Conservation (phyloP, 2,113 vertebrate genomes). For the Psittacus erithacus region DNA sequence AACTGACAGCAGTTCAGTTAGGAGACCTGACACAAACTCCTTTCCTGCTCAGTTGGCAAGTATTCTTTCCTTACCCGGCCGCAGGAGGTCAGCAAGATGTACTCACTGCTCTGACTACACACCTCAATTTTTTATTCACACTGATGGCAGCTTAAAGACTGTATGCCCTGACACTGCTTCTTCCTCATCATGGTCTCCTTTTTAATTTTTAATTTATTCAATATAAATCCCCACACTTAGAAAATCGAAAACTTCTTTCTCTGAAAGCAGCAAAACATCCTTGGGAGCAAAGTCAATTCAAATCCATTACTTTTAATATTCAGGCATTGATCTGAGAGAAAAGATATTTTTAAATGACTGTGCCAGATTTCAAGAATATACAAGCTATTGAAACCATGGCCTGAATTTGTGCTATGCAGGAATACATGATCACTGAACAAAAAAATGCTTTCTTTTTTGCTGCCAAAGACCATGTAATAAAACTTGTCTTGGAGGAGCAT, state of each 20-base stretch:
- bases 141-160: not conserved
- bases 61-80: not conserved
- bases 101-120: not conserved
- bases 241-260: not conserved
- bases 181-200: not conserved
- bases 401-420: not conserved
- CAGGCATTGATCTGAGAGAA: not conserved
- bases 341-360: not conserved
- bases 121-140: not conserved
- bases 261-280: not conserved
- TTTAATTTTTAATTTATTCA: not conserved
- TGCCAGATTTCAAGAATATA: not conserved
- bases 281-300: not conserved
- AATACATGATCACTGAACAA: not conserved
- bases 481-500: not conserved
- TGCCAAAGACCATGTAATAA: constrained; percentile 1
- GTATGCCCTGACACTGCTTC: not conserved
- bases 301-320: not conserved
- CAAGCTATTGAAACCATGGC: not conserved
- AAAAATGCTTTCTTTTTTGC: not conserved
- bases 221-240: not conserved
- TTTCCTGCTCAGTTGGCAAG: not conserved
- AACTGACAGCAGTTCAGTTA: not conserved
- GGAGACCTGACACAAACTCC: not conserved
- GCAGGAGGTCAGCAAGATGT: not conserved